A percentile compares a stretch with the other conserved stretches of the same genome.
Conservation (phyloP, 2,113 vertebrate species). For the Perca flavescens region DNA sequence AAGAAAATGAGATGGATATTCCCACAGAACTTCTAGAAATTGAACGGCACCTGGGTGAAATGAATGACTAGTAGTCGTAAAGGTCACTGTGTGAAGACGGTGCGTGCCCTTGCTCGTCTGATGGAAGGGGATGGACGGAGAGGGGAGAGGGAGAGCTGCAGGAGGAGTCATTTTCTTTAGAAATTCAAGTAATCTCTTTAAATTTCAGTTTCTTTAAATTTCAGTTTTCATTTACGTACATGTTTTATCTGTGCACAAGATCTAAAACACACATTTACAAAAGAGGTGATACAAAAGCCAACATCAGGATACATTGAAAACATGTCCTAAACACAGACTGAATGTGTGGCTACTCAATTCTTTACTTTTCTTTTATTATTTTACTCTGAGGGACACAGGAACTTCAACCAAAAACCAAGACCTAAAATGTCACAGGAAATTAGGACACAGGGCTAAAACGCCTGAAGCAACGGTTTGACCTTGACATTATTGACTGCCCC, state of each 20-base stretch:
- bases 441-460: not conserved
- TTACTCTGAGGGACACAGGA: not conserved
- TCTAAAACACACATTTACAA: not conserved
- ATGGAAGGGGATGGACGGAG: too few species aligned
- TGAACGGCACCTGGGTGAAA: too few species aligned
- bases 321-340: not conserved
- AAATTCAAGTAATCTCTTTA: not conserved
- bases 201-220: not conserved
- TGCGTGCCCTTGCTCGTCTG: too few species aligned
- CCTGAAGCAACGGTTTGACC: not conserved
- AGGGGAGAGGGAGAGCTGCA: too few species aligned
- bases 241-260: not conserved
- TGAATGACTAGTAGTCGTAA: too few species aligned
- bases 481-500: not conserved
- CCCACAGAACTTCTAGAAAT: too few species aligned
- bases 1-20: too few species aligned
- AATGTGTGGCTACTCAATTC: not conserved
- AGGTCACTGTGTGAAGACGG: too few species aligned
- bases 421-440: not conserved
- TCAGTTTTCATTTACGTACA: not conserved
- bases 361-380: not conserved
- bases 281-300: not conserved
- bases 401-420: not conserved
- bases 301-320: not conserved
- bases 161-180: not conserved